phyloP scores from a whole-genome alignment of 2,113 vertebrate species.

The Neodon shergylaensis region DNA sequence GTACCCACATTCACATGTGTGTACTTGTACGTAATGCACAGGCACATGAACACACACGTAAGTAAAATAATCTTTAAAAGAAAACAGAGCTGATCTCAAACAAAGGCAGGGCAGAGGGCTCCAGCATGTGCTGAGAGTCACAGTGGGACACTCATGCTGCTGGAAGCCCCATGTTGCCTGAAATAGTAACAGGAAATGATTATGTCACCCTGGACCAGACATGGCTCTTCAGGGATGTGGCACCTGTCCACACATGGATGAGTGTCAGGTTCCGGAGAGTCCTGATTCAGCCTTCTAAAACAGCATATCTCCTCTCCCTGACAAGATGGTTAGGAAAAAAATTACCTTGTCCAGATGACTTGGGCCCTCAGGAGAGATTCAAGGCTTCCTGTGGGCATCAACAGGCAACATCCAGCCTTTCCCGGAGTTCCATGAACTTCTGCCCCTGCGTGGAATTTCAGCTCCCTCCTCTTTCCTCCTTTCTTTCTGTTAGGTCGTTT shows the following conservation, averaged over 20 bases:
- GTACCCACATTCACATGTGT: neutral
- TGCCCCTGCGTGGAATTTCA: neutral
- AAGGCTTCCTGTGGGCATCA: neutral
- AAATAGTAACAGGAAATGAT: neutral
- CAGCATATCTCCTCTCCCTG: neutral
- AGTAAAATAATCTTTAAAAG: neutral
- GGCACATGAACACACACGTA: neutral
- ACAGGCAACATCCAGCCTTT: neutral
- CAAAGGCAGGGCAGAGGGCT: neutral
- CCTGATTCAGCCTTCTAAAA: neutral
- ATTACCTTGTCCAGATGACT: neutral
- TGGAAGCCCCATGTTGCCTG: neutral
- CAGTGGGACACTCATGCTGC: neutral
- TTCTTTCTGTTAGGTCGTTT: too few relatives aligned
- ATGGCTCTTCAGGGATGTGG: neutral
- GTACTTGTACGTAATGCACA: neutral
- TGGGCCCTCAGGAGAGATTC: neutral
- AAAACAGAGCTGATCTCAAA: neutral
- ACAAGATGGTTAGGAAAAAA: neutral
- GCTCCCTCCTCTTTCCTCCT: too few relatives aligned
- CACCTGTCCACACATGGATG: neutral
- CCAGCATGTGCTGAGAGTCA: neutral
- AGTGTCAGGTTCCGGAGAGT: neutral
- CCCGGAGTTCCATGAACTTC: neutral
- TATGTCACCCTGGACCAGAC: neutral